Evolutionary conservation across 2,113 vertebrate genomes (phyloP).

Genomic region (Sclerurus mexicanus): DNA sequence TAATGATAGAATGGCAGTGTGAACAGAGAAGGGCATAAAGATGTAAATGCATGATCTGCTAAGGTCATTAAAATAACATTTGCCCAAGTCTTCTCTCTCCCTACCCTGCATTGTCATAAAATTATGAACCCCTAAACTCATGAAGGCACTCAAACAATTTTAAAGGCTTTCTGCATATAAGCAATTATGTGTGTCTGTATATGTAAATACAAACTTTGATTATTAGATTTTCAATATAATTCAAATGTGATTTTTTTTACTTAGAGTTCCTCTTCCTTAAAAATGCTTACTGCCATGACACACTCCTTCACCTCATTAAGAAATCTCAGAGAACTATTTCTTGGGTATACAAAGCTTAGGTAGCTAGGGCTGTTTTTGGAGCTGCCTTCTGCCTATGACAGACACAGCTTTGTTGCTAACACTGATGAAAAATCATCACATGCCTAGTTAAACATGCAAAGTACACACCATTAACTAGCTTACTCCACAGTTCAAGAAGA

Average conservation of each 20-base stretch:
- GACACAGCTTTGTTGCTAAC: background rate
- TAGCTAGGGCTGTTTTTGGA: background rate
- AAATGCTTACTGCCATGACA: rapidly evolving
- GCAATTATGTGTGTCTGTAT: background rate
- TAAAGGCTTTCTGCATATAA: background rate
- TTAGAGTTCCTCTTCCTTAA: background rate
- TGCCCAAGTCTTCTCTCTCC: background rate
- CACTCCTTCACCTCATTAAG: background rate
- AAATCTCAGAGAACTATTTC: background rate
- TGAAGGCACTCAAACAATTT: background rate
- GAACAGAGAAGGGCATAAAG: background rate
- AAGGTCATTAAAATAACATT: slow-evolving; percentile 41
- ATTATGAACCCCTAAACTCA: background rate
- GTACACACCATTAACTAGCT: background rate
- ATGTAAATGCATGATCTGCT: slow-evolving; percentile 11
- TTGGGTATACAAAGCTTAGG: background rate
- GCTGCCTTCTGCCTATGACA: background rate
- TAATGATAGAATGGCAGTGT: background rate
- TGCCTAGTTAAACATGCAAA: slow-evolving; percentile 7
- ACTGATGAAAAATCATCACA: background rate
- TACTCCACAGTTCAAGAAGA: background rate
- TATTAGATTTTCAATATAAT: background rate
- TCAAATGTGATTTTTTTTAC: background rate
- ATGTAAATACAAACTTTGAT: background rate
- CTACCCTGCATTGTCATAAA: background rate